Conservation (phyloP, 1,140 invertebrate species). For the Drosophila sp. region DNA sequence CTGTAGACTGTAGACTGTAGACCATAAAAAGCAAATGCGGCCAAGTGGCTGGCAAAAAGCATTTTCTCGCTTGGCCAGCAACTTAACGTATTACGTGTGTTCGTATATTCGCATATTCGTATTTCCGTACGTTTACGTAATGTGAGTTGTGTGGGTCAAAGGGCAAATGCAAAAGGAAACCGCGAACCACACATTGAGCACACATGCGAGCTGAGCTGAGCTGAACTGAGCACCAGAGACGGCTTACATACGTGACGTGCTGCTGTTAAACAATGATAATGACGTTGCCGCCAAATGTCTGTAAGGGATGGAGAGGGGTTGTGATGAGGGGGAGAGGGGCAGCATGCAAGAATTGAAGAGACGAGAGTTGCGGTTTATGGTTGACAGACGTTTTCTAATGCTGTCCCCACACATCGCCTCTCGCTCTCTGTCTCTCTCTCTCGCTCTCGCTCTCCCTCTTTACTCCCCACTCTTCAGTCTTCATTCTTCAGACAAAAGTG, state of each 20-base stretch:
- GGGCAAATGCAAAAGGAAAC: slow-evolving; percentile 58
- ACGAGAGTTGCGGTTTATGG: slow-evolving; percentile 49
- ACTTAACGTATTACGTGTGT: slow-evolving; percentile 35
- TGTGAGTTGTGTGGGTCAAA: slow-evolving; percentile 48
- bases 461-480: background rate
- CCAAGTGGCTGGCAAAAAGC: slow-evolving; percentile 48
- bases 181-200: slow-evolving; percentile 43
- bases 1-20: too few species aligned
- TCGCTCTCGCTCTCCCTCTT: too few species aligned
- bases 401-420: slow-evolving; percentile 8
- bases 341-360: background rate
- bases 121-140: slow-evolving; percentile 22
- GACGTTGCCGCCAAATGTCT: slow-evolving; percentile 48
- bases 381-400: slow-evolving; percentile 53
- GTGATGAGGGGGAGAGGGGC: too few species aligned
- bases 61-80: slow-evolving; percentile 41
- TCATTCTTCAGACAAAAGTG: slow-evolving; percentile 52
- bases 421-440: too few species aligned
- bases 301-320: background rate
- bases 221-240: slow-evolving; percentile 3
- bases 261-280: slow-evolving; percentile 74
- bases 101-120: slow-evolving; percentile 12
- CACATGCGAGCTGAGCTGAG: slow-evolving; percentile 46
- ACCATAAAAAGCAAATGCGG: slow-evolving; percentile 49
- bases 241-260: slow-evolving; percentile 69